Conservation (phyloP, 2,888 invertebrate genomes). For the Folsomia candida region DNA sequence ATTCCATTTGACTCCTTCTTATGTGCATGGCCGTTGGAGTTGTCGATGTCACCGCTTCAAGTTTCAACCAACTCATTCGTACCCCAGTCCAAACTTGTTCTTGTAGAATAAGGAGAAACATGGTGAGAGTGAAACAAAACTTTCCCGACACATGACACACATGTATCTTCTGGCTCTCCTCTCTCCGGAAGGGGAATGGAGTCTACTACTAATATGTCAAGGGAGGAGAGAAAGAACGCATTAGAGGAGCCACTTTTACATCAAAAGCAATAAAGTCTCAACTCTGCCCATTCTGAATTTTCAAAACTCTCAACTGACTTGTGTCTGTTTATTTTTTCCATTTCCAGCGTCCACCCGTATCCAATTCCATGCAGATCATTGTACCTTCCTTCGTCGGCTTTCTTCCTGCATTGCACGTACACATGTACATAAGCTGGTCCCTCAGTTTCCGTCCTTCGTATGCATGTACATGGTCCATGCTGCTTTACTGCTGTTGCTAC, state of each 20-base stretch:
- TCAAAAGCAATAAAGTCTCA: conserved; percentile 17
- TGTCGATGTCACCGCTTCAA: neutral
- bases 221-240: neutral
- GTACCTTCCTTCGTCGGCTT: neutral
- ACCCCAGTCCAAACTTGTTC: neutral
- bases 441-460: no score
- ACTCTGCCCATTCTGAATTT: conserved; percentile 6
- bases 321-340: conserved; percentile 1
- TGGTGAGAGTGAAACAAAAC: neutral
- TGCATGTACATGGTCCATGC: no score
- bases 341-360: neutral
- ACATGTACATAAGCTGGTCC: no score
- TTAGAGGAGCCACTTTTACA: neutral
- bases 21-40: neutral
- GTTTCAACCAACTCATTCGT: neutral
- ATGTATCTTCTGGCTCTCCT: neutral
- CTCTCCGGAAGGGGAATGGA: conserved; percentile 1
- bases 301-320: neutral
- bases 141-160: neutral
- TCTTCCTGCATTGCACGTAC: conserved; percentile 1
- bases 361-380: neutral
- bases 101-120: neutral
- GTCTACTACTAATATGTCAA: conserved; percentile 11
- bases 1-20: conserved; percentile 14
- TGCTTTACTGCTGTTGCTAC: no score